Evolutionary conservation across 2,797 vertebrate species (phyloP).

Genomic region (Agapornis canus): DNA sequence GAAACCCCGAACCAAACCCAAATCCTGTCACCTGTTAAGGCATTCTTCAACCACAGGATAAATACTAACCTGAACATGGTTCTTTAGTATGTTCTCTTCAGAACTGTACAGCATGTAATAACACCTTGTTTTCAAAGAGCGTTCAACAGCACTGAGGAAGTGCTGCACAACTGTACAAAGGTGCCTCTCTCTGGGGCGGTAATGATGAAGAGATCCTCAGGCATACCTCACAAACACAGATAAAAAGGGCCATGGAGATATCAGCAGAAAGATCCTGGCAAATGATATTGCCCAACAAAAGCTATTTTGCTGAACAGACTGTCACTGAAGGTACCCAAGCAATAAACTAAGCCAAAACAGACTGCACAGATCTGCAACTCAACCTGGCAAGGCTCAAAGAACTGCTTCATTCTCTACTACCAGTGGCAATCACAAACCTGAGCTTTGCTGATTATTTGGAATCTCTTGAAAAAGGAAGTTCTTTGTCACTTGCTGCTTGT

Average conservation of each 20-base stretch:
- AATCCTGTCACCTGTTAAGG: neutral
- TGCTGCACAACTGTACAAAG: neutral
- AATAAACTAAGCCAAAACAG: neutral
- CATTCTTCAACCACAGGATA: neutral
- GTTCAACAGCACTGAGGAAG: fast-evolving
- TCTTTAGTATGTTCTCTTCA: neutral
- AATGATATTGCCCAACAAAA: neutral
- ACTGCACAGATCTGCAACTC: neutral
- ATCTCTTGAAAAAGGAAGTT: neutral
- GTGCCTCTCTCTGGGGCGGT: fast-evolving
- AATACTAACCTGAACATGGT: neutral
- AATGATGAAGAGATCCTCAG: neutral
- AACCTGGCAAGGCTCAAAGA: neutral
- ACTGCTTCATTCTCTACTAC: neutral
- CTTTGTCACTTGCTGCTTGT: neutral
- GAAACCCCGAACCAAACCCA: neutral
- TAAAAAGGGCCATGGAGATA: neutral
- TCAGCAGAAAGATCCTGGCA: neutral
- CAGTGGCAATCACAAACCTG: neutral
- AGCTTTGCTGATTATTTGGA: neutral
- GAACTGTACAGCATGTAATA: neutral
- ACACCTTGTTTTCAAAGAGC: neutral
- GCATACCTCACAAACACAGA: neutral
- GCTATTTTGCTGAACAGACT: neutral
- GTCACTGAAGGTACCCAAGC: neutral